These are phyloP conservation scores for Microcebus tavaratra DNA, from an alignment of 2,113 vertebrate genomes.

Conservation along the genomic window DNA sequence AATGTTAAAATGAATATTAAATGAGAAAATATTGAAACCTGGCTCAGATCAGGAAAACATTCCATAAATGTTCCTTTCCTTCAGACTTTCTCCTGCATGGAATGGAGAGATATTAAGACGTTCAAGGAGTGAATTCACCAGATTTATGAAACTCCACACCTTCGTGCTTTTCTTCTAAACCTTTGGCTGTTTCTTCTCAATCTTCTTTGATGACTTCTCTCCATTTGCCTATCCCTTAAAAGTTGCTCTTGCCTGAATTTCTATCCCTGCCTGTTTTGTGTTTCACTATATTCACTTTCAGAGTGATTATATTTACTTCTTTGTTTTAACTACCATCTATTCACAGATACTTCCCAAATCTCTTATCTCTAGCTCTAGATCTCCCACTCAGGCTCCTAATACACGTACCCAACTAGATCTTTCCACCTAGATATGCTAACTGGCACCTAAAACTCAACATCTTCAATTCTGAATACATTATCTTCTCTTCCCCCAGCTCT, in stretches of 20 bases:
- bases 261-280: not conserved
- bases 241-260: not conserved
- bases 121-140: not conserved
- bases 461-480: not conserved
- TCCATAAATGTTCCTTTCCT: not conserved
- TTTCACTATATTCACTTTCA: not conserved
- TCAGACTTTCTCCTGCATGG: not conserved
- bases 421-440: not conserved
- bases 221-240: not conserved
- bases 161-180: not conserved
- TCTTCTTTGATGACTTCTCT: not conserved
- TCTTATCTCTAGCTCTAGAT: not conserved
- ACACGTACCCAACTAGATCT: not conserved
- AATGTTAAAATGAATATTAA: constrained; percentile 4
- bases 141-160: not conserved
- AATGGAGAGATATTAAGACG: not conserved
- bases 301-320: not conserved
- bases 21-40: not conserved
- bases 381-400: not conserved
- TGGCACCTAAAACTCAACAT: not conserved
- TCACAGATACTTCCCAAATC: not conserved
- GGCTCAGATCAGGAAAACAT: not conserved
- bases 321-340: not conserved
- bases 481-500: not conserved
- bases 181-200: not conserved